Evolutionary conservation across 2,888 invertebrate species (phyloP), one percentile per base, ranked within the genome.

Genomic region (Anthrax anthrax): DNA sequence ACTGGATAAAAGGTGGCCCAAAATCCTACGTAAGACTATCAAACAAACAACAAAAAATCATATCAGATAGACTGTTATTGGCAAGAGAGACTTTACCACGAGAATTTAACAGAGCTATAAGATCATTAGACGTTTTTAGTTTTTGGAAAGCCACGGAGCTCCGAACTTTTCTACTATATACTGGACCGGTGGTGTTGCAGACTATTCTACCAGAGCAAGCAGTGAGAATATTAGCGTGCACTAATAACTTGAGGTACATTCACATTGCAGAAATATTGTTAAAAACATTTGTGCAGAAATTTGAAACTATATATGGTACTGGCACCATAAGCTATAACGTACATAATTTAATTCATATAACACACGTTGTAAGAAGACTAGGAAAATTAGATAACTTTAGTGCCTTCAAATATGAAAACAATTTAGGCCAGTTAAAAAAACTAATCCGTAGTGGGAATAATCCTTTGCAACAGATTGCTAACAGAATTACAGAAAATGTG

Each of bases 71-170:
- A 16, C 16, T 42, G 27, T 18, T 17, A 12, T 10, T 18, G 14
- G 23, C 14, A 13, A 10, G 13, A 10, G 12, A 16, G 4, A 27
- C 8, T 2, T 5, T 18, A n/a, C 43, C 47, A 13, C 39, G 19
- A 16, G 47, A 47, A 34, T 43, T 47, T 36, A 39, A 37, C 23
- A 39, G 43, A 43, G 13, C 16, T 18, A 39, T 27, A 4, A 44
- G 44, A 34, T 13, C 12, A 8, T n/a, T 48, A 2, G 37, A 48
- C 19, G 18, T 16, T 4, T 27, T 47, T 8, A 29, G 14, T 4
- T 37, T 36, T 44, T 57, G 57, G 56, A 57, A 57, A 46, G 56
- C 47, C 8, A 47, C 50, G 8, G 56, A 57, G 49, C 55, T 36
- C 41, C 47, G 54, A 18, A 43, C 44, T 13, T 55, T 56, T 49